Percentiles rank a stretch among this genome's conserved stretches.
phyloP scores from a whole-genome alignment of 2,888 invertebrate genomes.

The Heteromurus nitidus region DNA sequence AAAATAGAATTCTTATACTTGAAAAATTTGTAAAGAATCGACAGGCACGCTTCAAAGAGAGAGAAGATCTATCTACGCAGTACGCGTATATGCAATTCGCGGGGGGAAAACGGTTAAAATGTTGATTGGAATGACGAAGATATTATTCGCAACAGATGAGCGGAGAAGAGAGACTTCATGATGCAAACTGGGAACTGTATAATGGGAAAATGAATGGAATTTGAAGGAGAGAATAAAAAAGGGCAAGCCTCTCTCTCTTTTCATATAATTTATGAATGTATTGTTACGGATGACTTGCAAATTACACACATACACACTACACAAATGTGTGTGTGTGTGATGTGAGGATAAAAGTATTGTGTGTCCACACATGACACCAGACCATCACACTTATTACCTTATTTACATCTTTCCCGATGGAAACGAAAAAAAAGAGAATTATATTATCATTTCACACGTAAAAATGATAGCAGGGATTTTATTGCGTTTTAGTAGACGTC shows the following conservation, averaged over 20 bases:
- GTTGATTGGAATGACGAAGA: conserved; percentile 15
- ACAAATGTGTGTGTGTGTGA: no score
- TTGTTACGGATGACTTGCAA: conserved; percentile 63
- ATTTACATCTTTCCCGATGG: neutral
- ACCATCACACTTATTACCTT: neutral
- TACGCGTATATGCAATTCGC: no score
- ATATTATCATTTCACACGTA: conserved; percentile 46
- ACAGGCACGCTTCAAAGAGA: no score
- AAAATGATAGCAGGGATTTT: conserved; percentile 41
- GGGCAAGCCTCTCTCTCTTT: conserved; percentile 34
- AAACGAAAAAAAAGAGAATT: conserved; percentile 30
- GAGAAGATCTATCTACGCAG: no score
- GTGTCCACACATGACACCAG: neutral
- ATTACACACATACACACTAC: conserved; percentile 58
- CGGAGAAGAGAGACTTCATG: neutral
- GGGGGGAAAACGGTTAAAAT: no score
- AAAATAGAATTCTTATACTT: no score
- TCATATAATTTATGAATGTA: conserved; percentile 55
- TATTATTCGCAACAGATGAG: conserved; percentile 14
- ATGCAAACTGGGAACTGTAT: neutral
- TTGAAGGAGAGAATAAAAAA: no score
- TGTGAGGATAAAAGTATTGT: no score
- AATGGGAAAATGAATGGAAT: conserved; percentile 22
- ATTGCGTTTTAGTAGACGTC: neutral
- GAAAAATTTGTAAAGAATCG: no score